Base-by-base conservation (phyloP, 92 coral and sea anemone species). In the Siderastrea radians region DNA sequence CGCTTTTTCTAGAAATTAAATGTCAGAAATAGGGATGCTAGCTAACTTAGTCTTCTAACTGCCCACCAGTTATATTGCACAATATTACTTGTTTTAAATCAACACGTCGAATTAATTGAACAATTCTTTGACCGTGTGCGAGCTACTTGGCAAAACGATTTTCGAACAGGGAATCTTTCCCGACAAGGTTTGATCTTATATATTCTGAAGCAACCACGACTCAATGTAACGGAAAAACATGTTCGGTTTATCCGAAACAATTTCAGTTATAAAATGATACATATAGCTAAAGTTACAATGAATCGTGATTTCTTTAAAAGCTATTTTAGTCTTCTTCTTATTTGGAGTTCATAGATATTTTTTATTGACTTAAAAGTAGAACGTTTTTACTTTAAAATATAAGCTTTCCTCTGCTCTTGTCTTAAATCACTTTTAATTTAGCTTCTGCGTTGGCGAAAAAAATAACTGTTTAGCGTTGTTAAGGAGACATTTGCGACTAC, bases 381-480 rank as follows among this genome's bases (percentile, higher is more conserved):
- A 48, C 72, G 19, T 4, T 16, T 66, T 50, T 51, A 62, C 72
- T 79, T 79, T 67, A 17, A 67, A 79, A 79, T 44, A 63, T 15
- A 50, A 64, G 6, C 46, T 66, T 49, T 38, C 26, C 7, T 67
- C 49, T 68, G 44, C 48, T 48, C 49, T 69, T 45, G 74, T 26
- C 59, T 15, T 7, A 61, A 51, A n/a, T 48, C 17, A 43, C 44
- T 4, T 79, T 26, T 26, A 26, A 0, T 26, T 26, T 26, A 26
- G 38, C 38, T 26, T 26, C 38, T 26, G 0, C 38, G 38, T 26
- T 26, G 38, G 0, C 38, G 38, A 26, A 26, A 61, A 74, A 83
- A 71, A 74, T n/a, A 83, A 72, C 79, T 72, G 63, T 83, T 83
- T 19, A 59, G 26, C 44, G 80, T 74, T 74, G 87, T 73, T 84